These are phyloP conservation scores for Malurus alboscapulatus DNA, from an alignment of 2,113 vertebrate genomes.

Conservation along the genomic window DNA sequence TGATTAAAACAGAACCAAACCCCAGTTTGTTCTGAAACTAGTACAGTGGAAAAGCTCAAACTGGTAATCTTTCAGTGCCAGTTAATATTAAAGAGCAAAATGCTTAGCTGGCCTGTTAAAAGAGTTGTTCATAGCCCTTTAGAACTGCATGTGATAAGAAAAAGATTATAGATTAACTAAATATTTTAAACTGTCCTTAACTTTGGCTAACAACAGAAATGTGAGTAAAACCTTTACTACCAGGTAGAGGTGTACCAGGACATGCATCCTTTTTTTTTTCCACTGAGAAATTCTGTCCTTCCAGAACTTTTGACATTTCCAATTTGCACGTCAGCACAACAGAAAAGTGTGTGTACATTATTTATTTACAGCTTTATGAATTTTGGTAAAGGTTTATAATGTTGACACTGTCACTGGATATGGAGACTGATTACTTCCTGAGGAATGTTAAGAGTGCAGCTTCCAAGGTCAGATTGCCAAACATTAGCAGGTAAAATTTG, in stretches of 20 bases:
- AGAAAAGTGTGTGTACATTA: background rate
- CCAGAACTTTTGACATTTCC: background rate
- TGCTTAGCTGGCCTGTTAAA: background rate
- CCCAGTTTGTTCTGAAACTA: background rate
- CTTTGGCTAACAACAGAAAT: background rate
- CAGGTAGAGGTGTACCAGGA: background rate
- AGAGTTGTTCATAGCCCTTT: background rate
- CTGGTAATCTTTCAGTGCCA: background rate
- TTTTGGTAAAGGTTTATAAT: background rate
- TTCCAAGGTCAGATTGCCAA: background rate
- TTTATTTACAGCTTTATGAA: background rate
- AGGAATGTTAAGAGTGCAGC: background rate
- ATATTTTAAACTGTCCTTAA: background rate
- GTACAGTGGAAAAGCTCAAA: background rate
- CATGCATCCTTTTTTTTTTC: background rate
- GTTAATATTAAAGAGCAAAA: conserved; percentile 39
- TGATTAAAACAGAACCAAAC: background rate
- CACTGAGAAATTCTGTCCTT: background rate
- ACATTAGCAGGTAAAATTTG: background rate
- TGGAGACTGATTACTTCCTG: background rate
- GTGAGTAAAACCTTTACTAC: background rate
- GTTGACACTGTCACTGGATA: background rate
- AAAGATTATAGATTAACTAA: conserved; percentile 43
- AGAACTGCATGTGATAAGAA: conserved; percentile 8
- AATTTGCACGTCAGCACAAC: background rate